Conservation (phyloP, 1,140 invertebrate genomes). For the Oreohelix idahoensis region DNA sequence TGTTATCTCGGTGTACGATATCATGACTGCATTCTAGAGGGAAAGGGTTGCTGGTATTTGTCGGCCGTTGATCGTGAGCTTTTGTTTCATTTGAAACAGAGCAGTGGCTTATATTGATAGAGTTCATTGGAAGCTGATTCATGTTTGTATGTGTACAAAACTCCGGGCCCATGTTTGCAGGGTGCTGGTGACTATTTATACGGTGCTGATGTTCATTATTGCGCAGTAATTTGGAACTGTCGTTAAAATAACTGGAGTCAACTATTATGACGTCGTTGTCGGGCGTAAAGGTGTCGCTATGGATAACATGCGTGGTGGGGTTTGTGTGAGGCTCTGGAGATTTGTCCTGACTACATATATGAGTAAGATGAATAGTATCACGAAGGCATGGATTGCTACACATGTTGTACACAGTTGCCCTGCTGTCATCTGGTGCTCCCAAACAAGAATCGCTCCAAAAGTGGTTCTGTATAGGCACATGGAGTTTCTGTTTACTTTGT, state of each 20-base stretch:
- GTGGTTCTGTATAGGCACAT: not conserved
- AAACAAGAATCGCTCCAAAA: not conserved
- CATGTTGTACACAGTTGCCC: not conserved
- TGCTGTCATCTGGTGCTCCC: not conserved
- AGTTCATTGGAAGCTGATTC: no score
- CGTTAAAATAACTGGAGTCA: not conserved
- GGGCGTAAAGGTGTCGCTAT: not conserved
- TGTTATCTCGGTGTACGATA: not conserved
- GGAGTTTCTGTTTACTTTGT: not conserved
- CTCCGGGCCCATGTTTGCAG: not conserved
- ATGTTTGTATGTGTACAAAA: not conserved
- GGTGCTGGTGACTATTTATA: not conserved
- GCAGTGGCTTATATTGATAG: no score
- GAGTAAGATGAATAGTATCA: not conserved
- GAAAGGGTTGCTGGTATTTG: not conserved
- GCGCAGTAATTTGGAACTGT: not conserved
- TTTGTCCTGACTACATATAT: not conserved
- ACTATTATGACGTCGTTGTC: not conserved
- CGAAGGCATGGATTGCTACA: not conserved
- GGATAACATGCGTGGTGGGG: not conserved
- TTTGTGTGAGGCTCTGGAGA: not conserved
- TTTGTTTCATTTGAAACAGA: no score
- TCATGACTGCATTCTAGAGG: not conserved
- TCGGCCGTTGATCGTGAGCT: not conserved
- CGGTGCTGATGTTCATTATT: not conserved